Conservation (phyloP, 2,113 vertebrate species). For the Callaeas wilsoni region DNA sequence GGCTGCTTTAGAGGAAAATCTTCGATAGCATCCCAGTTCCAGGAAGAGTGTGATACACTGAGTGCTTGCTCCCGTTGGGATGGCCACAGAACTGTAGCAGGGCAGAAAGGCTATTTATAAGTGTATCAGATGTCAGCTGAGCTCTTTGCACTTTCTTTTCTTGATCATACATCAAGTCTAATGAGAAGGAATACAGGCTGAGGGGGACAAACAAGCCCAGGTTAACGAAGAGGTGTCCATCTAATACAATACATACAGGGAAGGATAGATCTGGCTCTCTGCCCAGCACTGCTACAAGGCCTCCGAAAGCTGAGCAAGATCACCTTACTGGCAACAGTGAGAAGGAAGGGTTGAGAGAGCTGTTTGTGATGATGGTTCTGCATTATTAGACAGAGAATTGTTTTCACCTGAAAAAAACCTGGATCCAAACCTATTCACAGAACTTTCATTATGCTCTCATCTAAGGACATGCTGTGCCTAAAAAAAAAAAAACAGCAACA, state of each 20-base stretch:
- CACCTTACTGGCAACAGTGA: not conserved
- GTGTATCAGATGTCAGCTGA: constrained; percentile 34
- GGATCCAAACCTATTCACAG: not conserved
- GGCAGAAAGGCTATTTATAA: constrained; percentile 49
- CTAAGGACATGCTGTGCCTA: not conserved
- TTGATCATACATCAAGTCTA: constrained; percentile 6
- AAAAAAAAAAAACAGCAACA: not conserved
- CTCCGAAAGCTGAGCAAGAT: not conserved
- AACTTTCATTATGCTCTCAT: not conserved
- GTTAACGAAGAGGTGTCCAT: not conserved
- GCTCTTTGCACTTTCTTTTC: constrained; percentile 8
- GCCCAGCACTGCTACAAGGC: not conserved
- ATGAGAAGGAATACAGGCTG: not conserved
- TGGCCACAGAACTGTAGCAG: not conserved
- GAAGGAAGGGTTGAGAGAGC: not conserved
- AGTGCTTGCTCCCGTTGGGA: not conserved
- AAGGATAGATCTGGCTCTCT: constrained; percentile 16
- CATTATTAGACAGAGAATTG: not conserved
- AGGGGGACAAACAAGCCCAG: not conserved
- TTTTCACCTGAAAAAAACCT: not conserved
- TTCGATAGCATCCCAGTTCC: constrained; percentile 35
- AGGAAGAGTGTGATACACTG: not conserved
- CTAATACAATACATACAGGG: not conserved
- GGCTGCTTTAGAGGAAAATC: constrained; percentile 39
- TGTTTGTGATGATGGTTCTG: not conserved